Percentiles rank a stretch among this genome's conserved stretches.
Evolutionary conservation across 2,797 vertebrate species (phyloP).

Genomic region (Anisognathus igniventris): DNA sequence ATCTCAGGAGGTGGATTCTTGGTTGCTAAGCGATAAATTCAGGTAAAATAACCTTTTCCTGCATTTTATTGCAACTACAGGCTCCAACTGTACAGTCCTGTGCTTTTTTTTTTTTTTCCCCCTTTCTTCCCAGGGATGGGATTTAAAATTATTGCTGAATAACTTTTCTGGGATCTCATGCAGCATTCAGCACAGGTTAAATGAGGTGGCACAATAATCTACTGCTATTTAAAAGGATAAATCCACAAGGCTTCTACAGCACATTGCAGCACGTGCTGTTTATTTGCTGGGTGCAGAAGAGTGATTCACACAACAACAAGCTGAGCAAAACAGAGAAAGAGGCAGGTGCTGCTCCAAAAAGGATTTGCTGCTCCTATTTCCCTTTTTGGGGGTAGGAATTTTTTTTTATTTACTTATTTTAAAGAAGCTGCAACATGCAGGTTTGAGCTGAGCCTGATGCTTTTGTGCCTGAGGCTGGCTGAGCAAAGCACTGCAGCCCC

Average conservation of each 20-base stretch:
- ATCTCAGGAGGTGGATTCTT: conserved; percentile 59
- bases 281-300: not conserved
- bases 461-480: conserved; percentile 6
- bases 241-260: not conserved
- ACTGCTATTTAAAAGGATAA: not conserved
- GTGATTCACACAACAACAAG: not conserved
- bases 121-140: not conserved
- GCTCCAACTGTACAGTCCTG: not conserved
- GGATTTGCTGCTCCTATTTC: not conserved
- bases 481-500: not conserved
- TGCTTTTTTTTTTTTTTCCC: not conserved
- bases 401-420: not conserved
- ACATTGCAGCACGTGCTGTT: not conserved
- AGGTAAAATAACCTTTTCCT: conserved; percentile 67
- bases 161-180: not conserved
- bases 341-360: not conserved
- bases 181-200: not conserved
- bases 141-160: conserved; percentile 16
- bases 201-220: not conserved
- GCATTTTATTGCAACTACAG: conserved; percentile 33
- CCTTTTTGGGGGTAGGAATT: not conserved
- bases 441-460: conserved; percentile 10
- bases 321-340: not conserved
- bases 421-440: not conserved
- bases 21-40: conserved; percentile 75